A percentile compares a stretch with the other conserved stretches of the same genome.
Conservation (phyloP, 2,113 vertebrate species). For the Anolis sagrei region DNA sequence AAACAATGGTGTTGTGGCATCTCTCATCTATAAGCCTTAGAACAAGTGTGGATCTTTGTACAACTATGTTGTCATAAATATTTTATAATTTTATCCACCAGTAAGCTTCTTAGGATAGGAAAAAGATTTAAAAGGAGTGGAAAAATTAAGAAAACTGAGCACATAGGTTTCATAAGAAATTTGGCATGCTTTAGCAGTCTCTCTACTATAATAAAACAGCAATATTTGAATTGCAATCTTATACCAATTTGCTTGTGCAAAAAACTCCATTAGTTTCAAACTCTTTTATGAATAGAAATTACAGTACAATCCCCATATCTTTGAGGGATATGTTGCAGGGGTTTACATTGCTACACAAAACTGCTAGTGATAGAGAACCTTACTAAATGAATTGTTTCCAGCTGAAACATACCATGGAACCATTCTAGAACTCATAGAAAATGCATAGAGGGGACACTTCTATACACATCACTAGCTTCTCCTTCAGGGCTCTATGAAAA, state of each 20-base stretch:
- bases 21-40: neutral
- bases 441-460: too few species aligned
- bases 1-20: neutral
- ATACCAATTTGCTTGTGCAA: neutral
- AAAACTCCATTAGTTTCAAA: neutral
- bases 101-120: neutral
- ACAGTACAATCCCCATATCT: too few species aligned
- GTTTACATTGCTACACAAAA: too few species aligned
- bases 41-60: neutral
- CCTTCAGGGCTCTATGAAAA: too few species aligned
- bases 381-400: too few species aligned
- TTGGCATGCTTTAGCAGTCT: neutral
- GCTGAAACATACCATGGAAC: too few species aligned
- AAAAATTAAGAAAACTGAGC: neutral
- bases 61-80: neutral
- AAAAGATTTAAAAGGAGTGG: neutral
- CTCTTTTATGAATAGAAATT: neutral
- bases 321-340: too few species aligned
- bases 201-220: neutral
- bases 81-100: neutral
- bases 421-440: too few species aligned
- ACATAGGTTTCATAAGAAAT: neutral
- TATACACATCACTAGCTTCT: too few species aligned
- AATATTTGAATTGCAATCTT: neutral
- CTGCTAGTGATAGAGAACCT: too few species aligned